Conservation (phyloP, 1,140 invertebrate species). For the Philaenus spumarius region DNA sequence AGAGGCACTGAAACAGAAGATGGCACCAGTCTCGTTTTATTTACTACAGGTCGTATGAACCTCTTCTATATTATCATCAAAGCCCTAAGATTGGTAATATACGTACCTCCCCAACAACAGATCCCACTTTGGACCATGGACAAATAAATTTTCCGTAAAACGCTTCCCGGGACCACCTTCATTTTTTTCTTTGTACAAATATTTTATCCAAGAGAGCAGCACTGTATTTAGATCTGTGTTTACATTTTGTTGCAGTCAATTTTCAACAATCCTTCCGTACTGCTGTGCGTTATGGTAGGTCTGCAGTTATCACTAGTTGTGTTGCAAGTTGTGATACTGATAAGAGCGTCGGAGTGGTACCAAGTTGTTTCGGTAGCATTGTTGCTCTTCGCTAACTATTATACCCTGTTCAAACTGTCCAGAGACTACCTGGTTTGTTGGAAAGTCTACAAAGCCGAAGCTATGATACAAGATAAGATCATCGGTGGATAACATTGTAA, state of each 20-base stretch:
- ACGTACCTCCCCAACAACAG: too few species aligned
- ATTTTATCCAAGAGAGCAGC: background rate
- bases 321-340: slow-evolving; percentile 68
- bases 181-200: too few species aligned
- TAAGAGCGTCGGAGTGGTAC: slow-evolving; percentile 81
- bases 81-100: too few species aligned
- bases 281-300: slow-evolving; percentile 65
- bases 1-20: too few species aligned
- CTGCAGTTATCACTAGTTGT: slow-evolving; percentile 66
- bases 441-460: slow-evolving; percentile 70
- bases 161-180: too few species aligned
- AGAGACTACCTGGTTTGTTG: slow-evolving; percentile 80
- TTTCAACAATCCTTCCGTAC: slow-evolving; percentile 77
- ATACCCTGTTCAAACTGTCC: slow-evolving; percentile 81
- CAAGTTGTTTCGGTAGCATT: slow-evolving; percentile 79
- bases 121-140: too few species aligned
- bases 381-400: slow-evolving; percentile 83
- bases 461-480: slow-evolving; percentile 54
- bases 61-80: too few species aligned
- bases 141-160: too few species aligned
- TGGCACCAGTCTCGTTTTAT: too few species aligned
- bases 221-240: slow-evolving; percentile 17
- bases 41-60: too few species aligned
- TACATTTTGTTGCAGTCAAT: slow-evolving; percentile 56
- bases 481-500: slow-evolving; percentile 26